These are phyloP conservation scores for Caradrina clavipalpis DNA, from an alignment of 2,888 invertebrate species.

Conservation along the genomic window DNA sequence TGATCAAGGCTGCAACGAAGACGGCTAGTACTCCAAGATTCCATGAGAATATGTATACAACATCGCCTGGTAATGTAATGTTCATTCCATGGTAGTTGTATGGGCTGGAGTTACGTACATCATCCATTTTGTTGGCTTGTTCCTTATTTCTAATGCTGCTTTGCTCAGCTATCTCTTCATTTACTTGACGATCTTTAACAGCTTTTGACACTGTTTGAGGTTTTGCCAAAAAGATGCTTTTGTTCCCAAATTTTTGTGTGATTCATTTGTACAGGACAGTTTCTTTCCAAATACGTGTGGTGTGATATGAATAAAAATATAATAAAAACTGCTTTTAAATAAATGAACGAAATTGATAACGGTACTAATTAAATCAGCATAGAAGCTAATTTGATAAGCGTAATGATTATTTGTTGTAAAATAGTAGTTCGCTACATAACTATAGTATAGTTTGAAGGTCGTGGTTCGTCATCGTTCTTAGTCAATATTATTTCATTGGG, in stretches of 20 bases:
- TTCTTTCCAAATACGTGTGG: conserved; percentile 13
- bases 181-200: neutral
- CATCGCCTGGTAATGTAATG: conserved; percentile 9
- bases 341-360: conserved; percentile 20
- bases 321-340: conserved; percentile 24
- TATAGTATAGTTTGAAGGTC: neutral
- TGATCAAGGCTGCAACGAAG: conserved; percentile 12
- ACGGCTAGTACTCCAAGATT: conserved; percentile 11
- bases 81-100: conserved; percentile 37
- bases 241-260: too few species aligned
- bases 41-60: conserved; percentile 21
- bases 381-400: conserved; percentile 50
- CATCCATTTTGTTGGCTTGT: neutral
- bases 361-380: conserved; percentile 27
- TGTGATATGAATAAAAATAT: neutral
- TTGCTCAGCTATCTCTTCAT: neutral
- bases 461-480: neutral
- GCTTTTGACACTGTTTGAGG: neutral
- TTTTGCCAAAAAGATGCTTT: neutral
- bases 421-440: neutral
- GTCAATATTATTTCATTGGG: neutral
- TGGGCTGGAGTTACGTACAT: neutral
- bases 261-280: too few species aligned
- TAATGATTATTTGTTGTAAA: conserved; percentile 33
- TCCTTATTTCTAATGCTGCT: neutral